Evolutionary conservation across 2,888 invertebrate species (phyloP).

Genomic region (Tetheella fluctuosa): DNA sequence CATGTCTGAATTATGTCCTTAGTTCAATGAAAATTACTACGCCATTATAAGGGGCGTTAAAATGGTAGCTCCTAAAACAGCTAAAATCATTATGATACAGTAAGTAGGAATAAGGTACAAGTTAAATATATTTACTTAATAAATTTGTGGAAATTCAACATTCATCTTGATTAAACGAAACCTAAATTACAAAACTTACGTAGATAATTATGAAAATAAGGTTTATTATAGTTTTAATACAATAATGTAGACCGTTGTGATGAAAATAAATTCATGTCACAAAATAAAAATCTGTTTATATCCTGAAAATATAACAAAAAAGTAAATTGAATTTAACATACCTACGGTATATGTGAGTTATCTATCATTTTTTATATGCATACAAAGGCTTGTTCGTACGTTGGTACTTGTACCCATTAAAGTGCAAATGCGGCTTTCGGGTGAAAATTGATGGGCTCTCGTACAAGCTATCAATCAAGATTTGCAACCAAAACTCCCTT

Average conservation of each 20-base stretch:
- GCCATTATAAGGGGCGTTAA: no score
- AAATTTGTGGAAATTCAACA: no score
- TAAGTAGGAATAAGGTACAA: no score
- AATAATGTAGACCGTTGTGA: not conserved
- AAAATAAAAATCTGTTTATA: slow-evolving; percentile 2
- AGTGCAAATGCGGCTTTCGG: slow-evolving; percentile 65
- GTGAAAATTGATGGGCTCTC: slow-evolving; percentile 67
- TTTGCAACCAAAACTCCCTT: slow-evolving; percentile 65
- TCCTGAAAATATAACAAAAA: slow-evolving; percentile 25
- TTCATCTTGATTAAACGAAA: no score
- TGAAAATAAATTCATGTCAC: not conserved
- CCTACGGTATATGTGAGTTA: slow-evolving; percentile 16
- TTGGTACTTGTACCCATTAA: slow-evolving; percentile 48
- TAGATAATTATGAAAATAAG: no score
- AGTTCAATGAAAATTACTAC: no score
- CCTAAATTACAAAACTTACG: no score
- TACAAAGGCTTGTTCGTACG: slow-evolving; percentile 32
- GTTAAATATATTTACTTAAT: no score
- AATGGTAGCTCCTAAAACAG: no score
- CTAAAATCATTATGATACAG: no score
- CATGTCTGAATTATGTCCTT: no score
- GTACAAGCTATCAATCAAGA: slow-evolving; percentile 77
- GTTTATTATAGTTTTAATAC: no score
- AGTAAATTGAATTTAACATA: slow-evolving; percentile 28
- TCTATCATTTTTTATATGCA: slow-evolving; percentile 26